These are phyloP conservation scores for human DNA, from an alignment of 2,113 vertebrate species.

Conservation along the genomic window DNA sequence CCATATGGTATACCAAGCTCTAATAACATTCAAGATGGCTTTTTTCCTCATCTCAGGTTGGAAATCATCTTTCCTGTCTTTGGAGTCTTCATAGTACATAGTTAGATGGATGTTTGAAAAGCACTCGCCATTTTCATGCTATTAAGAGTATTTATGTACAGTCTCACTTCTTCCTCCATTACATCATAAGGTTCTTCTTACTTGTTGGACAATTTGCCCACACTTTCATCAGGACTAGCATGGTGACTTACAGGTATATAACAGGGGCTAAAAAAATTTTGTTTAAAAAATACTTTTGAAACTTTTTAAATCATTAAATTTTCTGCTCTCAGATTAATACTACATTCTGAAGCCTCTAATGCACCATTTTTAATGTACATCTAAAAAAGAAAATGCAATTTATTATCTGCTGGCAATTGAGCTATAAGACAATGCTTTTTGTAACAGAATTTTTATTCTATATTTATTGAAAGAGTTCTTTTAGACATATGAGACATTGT, in stretches of 20 bases:
- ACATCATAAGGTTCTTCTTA: not conserved
- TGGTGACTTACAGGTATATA: not conserved
- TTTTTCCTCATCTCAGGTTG: not conserved
- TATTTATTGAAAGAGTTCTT: not conserved
- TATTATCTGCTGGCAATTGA: not conserved
- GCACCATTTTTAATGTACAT: not conserved
- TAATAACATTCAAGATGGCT: not conserved
- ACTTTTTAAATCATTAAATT: not conserved
- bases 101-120: not conserved
- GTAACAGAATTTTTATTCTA: not conserved
- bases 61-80: not conserved
- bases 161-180: not conserved
- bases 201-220: not conserved
- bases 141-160: not conserved
- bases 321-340: not conserved
- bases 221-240: not conserved
- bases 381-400: not conserved
- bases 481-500: not conserved
- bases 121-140: not conserved
- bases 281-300: not conserved
- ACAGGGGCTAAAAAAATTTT: not conserved
- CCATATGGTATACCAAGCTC: not conserved
- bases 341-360: not conserved
- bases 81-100: no score
- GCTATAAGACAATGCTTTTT: not conserved